Base-by-base conservation (phyloP, 2,888 invertebrate genomes). In the Leucania comma region DNA sequence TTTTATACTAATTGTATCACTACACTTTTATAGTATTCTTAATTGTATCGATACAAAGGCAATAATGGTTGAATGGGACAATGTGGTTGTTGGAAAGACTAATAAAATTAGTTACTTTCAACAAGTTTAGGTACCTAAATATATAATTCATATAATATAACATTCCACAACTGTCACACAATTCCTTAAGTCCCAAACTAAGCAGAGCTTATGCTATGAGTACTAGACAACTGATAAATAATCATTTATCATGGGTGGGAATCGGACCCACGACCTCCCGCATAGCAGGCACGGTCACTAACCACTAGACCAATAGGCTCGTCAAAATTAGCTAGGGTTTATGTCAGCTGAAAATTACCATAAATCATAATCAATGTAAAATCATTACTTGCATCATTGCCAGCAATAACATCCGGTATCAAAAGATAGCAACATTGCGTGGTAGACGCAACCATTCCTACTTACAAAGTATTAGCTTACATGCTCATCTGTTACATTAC, bases 391-490 rank as follows among this genome's bases (percentile, higher is more conserved):
- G 48, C 50, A 79, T 38, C 53, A 54, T 42, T 54, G 17, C 17
- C 22, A 14, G 35, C 42, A 57, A 58, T 58, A 67, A 50, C 56
- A 61, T 77, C 77, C 81, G 69, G 69, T 35, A 64, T 61, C 56
- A 76, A 76, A 80, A 76, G 54, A 75, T 74, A 61, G 63, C 51
- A 62, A 51, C 71, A 68, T 75, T 68, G 81, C 75, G 75, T 81
- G 80, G 72, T 58, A 67, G 54, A 57, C 68, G 76, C 63, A 78
- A 61, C 48, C n/a, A 61, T 53, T 64, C 24, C 32, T 69, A 73
- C 60, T 12, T n/a, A 59, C 38, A n/a, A 50, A 20, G 20, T 22
- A 32, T 32, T n/a, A n/a, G 32, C 56, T 56, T 56, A 57, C 35
- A 57, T 57, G 53, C 61, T 22, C 48, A 61, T 60, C 50, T 63